phyloP scores from a whole-genome alignment of 2,888 invertebrate species.

The Argyresthia albistria region DNA sequence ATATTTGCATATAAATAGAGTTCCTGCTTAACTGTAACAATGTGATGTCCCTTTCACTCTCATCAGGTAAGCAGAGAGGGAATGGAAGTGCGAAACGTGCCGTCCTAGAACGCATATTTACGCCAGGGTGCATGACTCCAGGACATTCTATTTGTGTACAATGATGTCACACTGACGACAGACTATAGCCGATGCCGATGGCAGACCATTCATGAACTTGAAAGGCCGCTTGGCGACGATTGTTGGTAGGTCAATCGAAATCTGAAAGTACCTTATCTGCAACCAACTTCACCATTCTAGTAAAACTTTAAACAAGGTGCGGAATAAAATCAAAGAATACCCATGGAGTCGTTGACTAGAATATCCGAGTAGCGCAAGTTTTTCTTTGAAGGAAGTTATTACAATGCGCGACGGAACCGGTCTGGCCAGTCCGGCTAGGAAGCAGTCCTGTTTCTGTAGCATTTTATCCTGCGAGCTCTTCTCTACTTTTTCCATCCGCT shows the following conservation, averaged over 20 bases:
- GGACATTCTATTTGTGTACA: slow-evolving; percentile 64
- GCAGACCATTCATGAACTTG: too few relatives aligned
- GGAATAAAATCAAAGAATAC: too few relatives aligned
- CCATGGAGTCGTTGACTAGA: too few relatives aligned
- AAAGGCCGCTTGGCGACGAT: too few relatives aligned
- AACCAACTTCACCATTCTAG: too few relatives aligned
- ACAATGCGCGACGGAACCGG: slow-evolving; percentile 41
- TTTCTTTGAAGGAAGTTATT: slow-evolving; percentile 40
- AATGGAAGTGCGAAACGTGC: slow-evolving; percentile 21
- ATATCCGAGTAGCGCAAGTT: slow-evolving; percentile 24
- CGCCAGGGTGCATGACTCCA: slow-evolving; percentile 49
- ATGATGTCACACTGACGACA: slow-evolving; percentile 45
- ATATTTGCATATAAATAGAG: slow-evolving; percentile 74
- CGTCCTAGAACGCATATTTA: slow-evolving; percentile 51
- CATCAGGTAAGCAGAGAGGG: slow-evolving; percentile 15
- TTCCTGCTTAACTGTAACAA: slow-evolving; percentile 72
- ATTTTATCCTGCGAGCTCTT: slow-evolving; percentile 28
- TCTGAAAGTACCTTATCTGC: too few relatives aligned
- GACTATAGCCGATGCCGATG: background rate
- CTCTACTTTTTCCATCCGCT: slow-evolving; percentile 14
- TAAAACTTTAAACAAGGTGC: too few relatives aligned
- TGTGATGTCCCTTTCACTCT: slow-evolving; percentile 58
- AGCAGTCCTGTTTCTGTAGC: slow-evolving; percentile 21
- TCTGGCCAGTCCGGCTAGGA: slow-evolving; percentile 30
- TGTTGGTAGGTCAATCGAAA: too few relatives aligned